Evolutionary conservation across 2,113 vertebrate species (phyloP), one percentile per base, ranked within the genome.

Genomic region (Callaeas wilsoni): DNA sequence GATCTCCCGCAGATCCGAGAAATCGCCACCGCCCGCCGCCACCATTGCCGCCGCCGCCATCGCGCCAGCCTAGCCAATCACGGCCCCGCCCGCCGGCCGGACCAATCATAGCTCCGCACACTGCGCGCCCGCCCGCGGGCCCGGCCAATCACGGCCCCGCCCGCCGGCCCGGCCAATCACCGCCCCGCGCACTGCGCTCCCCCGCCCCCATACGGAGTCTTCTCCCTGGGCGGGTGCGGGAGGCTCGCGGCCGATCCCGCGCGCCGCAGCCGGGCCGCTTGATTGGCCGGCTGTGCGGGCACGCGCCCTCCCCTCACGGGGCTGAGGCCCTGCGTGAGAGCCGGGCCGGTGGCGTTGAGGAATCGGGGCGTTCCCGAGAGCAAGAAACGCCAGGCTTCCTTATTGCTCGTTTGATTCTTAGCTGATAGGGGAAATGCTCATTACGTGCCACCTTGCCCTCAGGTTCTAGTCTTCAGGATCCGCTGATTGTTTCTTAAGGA

Each of bases 1-100:
- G 9, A 99, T 98, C 92, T 99, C 98, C 23, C 98, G 98, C 89
- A 99, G 97, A 70, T 99, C 98, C 32, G 98, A 98, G 97, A 99
- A 99, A 56, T 98, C 98, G 44, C 92, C 49, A 39, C 97, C 93
- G 1, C 27, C 35, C 15, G 37, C 17, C 3, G 16, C 30, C 12
- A 16, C 37, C 30, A 32, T 18, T 16, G 97, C 96, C 87, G 97
- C 97, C 95, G 98, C 98, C 98, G 99, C 99, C 97, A 98, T 97
- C 94, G 98, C 70, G 37, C 86, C 76, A 1, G n/a, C 7, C 41
- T 49, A 0, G 12, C 93, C 93, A 94, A 89, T 68, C n/a, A 4
- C 46, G 8, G 26, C 50, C 21, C 30, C 39, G n/a, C n/a, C n/a
- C n/a, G 8, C 37, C 37, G 17, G 37, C 37, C 21, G 21, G 32